These are phyloP conservation scores for Pristionchus mayeri DNA, from an alignment of 2,888 invertebrate species.

Conservation along the genomic window DNA sequence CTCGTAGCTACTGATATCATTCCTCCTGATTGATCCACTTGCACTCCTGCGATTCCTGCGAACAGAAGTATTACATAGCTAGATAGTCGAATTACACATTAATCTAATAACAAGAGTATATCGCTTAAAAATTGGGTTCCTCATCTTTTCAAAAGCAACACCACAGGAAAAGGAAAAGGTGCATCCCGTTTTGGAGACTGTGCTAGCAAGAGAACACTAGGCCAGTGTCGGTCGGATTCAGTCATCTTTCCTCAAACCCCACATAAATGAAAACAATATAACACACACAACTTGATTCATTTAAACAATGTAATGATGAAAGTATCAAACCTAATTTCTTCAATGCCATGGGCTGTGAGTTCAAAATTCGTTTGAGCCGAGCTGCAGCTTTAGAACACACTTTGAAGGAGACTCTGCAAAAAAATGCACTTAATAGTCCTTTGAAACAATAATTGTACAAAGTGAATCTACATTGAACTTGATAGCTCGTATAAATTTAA, in stretches of 20 bases:
- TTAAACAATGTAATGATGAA: neutral
- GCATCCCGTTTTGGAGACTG: no score
- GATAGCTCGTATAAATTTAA: no score
- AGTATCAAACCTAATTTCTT: slow-evolving; percentile 56
- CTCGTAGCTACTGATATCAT: slow-evolving; percentile 35
- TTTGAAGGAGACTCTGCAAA: slow-evolving; percentile 51
- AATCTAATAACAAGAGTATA: no score
- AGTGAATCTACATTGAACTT: no score
- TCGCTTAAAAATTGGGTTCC: no score
- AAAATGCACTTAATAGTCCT: neutral
- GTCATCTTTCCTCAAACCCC: no score
- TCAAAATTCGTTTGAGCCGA: slow-evolving; percentile 62
- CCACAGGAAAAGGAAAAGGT: no score
- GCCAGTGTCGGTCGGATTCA: no score
- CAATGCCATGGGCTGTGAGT: slow-evolving; percentile 60
- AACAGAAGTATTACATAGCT: neutral
- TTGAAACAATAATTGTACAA: neutral
- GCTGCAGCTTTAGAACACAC: slow-evolving; percentile 58
- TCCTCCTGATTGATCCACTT: neutral
- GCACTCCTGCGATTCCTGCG: slow-evolving; percentile 34
- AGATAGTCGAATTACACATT: no score
- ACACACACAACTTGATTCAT: no score
- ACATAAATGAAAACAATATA: neutral
- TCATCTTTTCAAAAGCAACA: no score
- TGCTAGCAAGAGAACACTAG: no score